Evolutionary conservation across 2,797 vertebrate species (phyloP).

Genomic region (Sitta carolinensis): DNA sequence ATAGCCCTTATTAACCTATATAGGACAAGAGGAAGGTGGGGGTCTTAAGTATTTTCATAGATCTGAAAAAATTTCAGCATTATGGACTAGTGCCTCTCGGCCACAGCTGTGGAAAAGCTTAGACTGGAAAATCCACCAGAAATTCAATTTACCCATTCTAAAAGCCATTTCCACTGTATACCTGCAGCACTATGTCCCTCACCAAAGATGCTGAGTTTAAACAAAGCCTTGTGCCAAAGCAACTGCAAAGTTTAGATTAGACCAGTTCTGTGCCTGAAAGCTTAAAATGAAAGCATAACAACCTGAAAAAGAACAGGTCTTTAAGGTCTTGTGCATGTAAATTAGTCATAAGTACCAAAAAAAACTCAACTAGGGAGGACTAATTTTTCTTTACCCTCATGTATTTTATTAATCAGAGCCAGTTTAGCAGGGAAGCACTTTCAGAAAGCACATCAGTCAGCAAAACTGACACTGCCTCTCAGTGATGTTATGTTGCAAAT

Average conservation of each 20-base stretch:
- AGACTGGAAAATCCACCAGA: background rate
- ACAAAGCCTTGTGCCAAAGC: background rate
- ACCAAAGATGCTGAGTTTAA: background rate
- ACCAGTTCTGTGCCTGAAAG: background rate
- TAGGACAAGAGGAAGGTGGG: background rate
- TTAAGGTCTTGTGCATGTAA: background rate
- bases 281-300: background rate
- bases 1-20: background rate
- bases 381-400: constrained; percentile 14
- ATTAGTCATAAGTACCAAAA: background rate
- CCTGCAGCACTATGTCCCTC: background rate
- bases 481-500: background rate
- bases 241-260: background rate
- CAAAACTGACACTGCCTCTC: background rate
- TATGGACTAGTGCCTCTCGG: background rate
- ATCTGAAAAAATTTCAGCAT: background rate
- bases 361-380: background rate
- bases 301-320: background rate
- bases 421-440: background rate
- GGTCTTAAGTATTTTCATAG: background rate
- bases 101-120: background rate
- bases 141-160: background rate
- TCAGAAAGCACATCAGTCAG: background rate
- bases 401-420: constrained; percentile 1
- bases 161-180: background rate